These are phyloP conservation scores for Rhinichthys osculus DNA, from an alignment of 2,797 vertebrate genomes.

Conservation along the genomic window DNA sequence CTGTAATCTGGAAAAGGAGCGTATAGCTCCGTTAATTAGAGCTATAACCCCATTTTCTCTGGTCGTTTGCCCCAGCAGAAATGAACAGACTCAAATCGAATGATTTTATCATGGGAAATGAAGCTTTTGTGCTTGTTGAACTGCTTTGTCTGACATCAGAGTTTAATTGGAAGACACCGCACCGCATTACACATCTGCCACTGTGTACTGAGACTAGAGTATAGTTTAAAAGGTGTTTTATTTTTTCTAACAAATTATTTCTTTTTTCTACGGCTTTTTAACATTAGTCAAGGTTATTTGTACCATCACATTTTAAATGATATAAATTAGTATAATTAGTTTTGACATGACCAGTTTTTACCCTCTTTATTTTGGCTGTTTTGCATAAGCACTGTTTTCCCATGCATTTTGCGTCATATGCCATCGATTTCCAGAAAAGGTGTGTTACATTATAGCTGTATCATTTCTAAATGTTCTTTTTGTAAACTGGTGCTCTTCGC, in stretches of 20 bases:
- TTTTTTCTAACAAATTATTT: not conserved
- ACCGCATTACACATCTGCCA: not conserved
- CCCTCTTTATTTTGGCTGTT: not conserved
- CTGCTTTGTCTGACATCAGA: slow-evolving; percentile 31
- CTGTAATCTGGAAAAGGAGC: slow-evolving; percentile 27
- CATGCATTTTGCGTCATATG: not conserved
- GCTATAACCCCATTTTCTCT: slow-evolving; percentile 38
- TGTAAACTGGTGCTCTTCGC: no score
- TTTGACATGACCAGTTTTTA: not conserved
- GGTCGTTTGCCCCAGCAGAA: slow-evolving; percentile 30
- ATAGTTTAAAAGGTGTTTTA: not conserved
- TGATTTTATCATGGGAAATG: slow-evolving; percentile 40
- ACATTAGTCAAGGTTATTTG: slow-evolving; percentile 4
- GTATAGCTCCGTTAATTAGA: slow-evolving; percentile 36
- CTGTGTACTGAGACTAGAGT: slow-evolving; percentile 14
- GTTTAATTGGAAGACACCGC: slow-evolving; percentile 24
- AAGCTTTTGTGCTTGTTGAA: slow-evolving; percentile 47
- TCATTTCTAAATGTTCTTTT: not conserved
- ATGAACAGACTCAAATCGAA: slow-evolving; percentile 34
- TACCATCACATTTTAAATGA: not conserved
- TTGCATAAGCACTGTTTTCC: not conserved
- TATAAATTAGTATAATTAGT: not conserved
- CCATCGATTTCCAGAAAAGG: not conserved
- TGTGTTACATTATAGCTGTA: not conserved
- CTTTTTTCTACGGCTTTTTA: not conserved